A percentile compares a stretch with the other conserved stretches of the same genome.
phyloP scores from a whole-genome alignment of 1,140 invertebrate species.

The Caligus rogercresseyi region DNA sequence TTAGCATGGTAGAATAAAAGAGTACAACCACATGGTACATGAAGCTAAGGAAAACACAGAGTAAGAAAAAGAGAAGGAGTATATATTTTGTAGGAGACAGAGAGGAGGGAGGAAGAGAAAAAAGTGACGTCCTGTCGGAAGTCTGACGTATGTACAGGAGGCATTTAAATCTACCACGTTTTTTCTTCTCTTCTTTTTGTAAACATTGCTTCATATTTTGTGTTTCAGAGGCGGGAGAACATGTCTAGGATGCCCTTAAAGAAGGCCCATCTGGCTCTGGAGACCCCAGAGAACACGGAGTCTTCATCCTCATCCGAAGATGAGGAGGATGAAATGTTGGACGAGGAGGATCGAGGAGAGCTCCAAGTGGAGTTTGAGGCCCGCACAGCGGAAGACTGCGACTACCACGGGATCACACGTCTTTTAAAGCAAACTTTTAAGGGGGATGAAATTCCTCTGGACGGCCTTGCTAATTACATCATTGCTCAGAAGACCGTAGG shows the following conservation, averaged over 20 bases:
- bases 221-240: neutral
- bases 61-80: neutral
- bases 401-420: neutral
- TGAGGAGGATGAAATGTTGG: constrained; percentile 4
- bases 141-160: neutral
- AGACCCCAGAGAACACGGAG: constrained; percentile 4
- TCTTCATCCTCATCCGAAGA: constrained; percentile 3
- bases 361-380: constrained; percentile 18
- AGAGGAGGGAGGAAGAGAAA: too few species aligned
- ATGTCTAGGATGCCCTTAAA: neutral
- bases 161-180: neutral
- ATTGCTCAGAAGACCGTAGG: constrained; percentile 9
- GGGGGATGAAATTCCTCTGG: constrained; percentile 6
- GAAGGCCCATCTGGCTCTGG: neutral
- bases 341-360: neutral
- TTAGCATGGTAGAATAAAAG: too few species aligned
- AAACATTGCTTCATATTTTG: neutral
- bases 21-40: too few species aligned
- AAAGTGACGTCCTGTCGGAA: neutral
- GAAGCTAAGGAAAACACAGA: neutral
- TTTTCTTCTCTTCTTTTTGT: neutral
- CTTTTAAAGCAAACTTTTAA: constrained; percentile 4
- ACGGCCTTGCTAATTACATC: neutral
- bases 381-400: neutral
- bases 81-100: neutral